Evolutionary conservation across 2,888 invertebrate genomes (phyloP).

Genomic region (Ashinkailepas kermadecensis): DNA sequence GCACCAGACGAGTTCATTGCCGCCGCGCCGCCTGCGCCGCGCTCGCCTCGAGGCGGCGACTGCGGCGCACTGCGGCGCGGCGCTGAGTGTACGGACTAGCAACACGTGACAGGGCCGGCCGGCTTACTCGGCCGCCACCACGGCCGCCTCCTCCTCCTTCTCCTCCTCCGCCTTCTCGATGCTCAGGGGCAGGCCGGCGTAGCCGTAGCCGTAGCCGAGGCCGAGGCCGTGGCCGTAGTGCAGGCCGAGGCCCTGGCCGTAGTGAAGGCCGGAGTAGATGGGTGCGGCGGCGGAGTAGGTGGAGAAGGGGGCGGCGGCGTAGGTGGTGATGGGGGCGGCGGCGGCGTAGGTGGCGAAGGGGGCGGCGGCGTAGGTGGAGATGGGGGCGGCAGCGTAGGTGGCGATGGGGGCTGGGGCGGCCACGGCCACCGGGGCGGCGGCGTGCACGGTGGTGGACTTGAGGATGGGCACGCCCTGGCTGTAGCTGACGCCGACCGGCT

Average conservation of each 20-base stretch:
- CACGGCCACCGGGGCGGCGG: slow-evolving; percentile 57
- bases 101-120: too few relatives aligned
- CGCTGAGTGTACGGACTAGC: not conserved
- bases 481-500: slow-evolving; percentile 43
- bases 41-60: not conserved
- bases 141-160: not conserved
- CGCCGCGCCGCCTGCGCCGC: not conserved
- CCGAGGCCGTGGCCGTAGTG: too few relatives aligned
- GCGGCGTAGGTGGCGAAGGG: slow-evolving; percentile 37
- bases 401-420: slow-evolving; percentile 54
- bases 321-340: slow-evolving; percentile 42
- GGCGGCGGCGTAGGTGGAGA: slow-evolving; percentile 35
- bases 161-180: slow-evolving; percentile 2
- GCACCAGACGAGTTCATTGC: slow-evolving; percentile 7
- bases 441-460: slow-evolving; percentile 43
- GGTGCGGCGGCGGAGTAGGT: slow-evolving; percentile 39
- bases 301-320: slow-evolving; percentile 42
- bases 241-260: too few relatives aligned
- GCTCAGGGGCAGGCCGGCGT: slow-evolving; percentile 13
- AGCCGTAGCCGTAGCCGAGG: slow-evolving; percentile 26
- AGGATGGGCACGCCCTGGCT: slow-evolving; percentile 36
- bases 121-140: not conserved
- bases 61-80: not conserved
- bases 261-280: slow-evolving; percentile 3
- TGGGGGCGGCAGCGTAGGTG: slow-evolving; percentile 39